Conservation (phyloP, 2,797 vertebrate genomes). For the Danio jaintianensis region DNA sequence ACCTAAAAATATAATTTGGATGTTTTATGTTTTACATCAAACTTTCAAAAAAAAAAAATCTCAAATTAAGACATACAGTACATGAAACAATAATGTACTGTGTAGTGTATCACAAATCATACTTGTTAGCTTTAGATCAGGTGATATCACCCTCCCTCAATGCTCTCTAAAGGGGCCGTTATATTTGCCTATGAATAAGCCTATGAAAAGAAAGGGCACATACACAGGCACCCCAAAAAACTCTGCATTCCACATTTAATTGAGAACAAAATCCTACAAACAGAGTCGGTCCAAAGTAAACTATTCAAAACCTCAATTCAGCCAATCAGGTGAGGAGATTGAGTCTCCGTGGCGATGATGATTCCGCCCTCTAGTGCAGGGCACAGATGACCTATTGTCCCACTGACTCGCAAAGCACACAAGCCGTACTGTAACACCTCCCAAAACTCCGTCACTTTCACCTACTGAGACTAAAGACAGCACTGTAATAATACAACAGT, state of each 20-base stretch:
- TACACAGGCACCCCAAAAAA: constrained; percentile 63
- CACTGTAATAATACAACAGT: constrained; percentile 2
- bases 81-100: too few species aligned
- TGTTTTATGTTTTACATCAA: too few species aligned
- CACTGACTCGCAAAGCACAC: constrained; percentile 62
- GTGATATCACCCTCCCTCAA: constrained; percentile 17
- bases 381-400: constrained; percentile 78
- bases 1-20: too few species aligned
- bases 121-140: constrained; percentile 19
- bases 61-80: too few species aligned
- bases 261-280: constrained; percentile 70
- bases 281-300: constrained; percentile 75
- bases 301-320: constrained; percentile 64
- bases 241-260: constrained; percentile 78
- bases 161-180: constrained; percentile 27
- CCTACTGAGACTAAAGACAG: constrained; percentile 37
- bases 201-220: constrained; percentile 54
- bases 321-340: constrained; percentile 68
- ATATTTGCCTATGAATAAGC: constrained; percentile 47
- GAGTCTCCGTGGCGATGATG: constrained; percentile 60
- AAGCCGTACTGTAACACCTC: constrained; percentile 41
- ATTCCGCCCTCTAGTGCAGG: constrained; percentile 67
- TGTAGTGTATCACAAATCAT: neutral
- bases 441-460: constrained; percentile 2
- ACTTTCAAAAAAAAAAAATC: too few species aligned